Evolutionary conservation across 2,888 invertebrate species (phyloP), one percentile per base, ranked within the genome.

Genomic region (Phalera bucephala): DNA sequence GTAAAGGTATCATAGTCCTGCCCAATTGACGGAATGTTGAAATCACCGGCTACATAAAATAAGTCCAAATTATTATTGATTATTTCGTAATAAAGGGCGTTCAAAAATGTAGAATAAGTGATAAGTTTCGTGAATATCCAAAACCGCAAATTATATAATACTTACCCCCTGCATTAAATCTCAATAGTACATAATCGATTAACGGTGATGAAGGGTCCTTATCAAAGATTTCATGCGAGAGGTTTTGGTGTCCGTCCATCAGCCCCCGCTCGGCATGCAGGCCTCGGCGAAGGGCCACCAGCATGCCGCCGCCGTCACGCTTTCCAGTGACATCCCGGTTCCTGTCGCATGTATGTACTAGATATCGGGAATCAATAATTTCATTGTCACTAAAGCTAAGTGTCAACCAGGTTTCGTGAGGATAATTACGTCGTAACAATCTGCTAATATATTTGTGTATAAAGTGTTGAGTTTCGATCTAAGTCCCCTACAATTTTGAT

Each of bases 321-420:
- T 32, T 32, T 4, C 32, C 32, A 19, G 14, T 14, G 4, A 14
- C 23, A 8, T 3, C 19, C 7, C 25, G 17, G 8, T 32, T 14
- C 14, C 32, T 32, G 10, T 32, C 32, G 7, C 32, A 32, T 3
- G 22, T 22, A n/a, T 5, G 14, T 8, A 32, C 15, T 6, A 1
- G 25, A 9, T 34, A 34, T 12, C 34, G 13, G 8, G 22, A 15
- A 27, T 34, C 34, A 3, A 14, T 10, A 8, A 27, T 7, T 10
- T 28, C 28, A 2, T 4, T 2, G 10, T 34, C 33, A 9, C 1
- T 6, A 10, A 34, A 28, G 10, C 9, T 15, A 7, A 28, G 14
- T 2, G 12, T 1, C 20, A 34, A 28, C 33, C 33, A 34, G 1
- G 33, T 34, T 15, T 34, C 33, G 26, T n/a, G n/a, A 33, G 15